These are phyloP conservation scores for Sebastes minor DNA, from an alignment of 2,797 vertebrate species.

Conservation along the genomic window DNA sequence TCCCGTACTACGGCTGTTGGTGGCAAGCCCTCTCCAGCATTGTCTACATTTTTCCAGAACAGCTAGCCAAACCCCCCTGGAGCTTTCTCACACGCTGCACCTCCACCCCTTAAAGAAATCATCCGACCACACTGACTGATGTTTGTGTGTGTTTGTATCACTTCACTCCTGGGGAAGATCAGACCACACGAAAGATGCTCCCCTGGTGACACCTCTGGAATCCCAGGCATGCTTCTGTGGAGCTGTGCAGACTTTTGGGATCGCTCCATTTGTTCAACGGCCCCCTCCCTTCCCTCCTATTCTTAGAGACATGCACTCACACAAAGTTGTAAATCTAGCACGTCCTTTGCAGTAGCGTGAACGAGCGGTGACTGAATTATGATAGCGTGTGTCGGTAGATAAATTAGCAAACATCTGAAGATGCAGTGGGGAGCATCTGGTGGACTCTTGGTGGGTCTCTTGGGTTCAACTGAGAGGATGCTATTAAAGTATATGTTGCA, in stretches of 20 bases:
- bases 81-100: conserved; percentile 48
- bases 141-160: conserved; percentile 51
- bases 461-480: not conserved
- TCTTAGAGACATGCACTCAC: conserved; percentile 38
- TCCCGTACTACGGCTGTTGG: conserved; percentile 25
- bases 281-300: conserved; percentile 50
- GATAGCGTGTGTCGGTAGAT: conserved; percentile 13
- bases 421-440: conserved; percentile 31
- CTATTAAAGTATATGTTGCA: not conserved
- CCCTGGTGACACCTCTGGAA: conserved; percentile 71
- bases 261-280: conserved; percentile 27
- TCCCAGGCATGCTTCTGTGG: conserved; percentile 62
- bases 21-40: conserved; percentile 35
- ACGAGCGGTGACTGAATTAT: conserved; percentile 30
- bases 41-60: conserved; percentile 55
- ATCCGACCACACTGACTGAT: conserved; percentile 19
- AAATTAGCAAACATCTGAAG: conserved; percentile 26
- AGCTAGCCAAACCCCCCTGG: conserved; percentile 29
- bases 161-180: conserved; percentile 33
- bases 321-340: conserved; percentile 51
- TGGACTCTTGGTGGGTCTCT: not conserved
- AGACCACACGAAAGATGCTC: conserved; percentile 63
- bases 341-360: conserved; percentile 37
- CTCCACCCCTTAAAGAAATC: conserved; percentile 3
- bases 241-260: conserved; percentile 44